Evolutionary conservation across 2,888 invertebrate species (phyloP), one percentile per base, ranked within the genome.

Genomic region (Oscheius sp.): DNA sequence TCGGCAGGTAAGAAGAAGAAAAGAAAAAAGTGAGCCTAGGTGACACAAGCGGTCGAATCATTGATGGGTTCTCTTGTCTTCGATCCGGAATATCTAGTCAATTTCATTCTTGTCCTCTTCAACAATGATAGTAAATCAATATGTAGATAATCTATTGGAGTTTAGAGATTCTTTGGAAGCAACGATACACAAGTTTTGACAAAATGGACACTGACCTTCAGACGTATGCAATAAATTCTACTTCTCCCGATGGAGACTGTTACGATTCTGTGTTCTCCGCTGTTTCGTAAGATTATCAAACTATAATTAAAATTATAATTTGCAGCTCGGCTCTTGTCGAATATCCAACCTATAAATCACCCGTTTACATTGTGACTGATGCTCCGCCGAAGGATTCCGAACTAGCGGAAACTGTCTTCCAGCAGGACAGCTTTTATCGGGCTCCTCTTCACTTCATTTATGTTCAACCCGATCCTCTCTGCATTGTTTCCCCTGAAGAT

Each of bases 281-380:
- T 33, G 36, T 75, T 2, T 67, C 74, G 71, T 76, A 17, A 70
- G 51, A 14, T 65, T 20, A 24, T 41, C 30, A 28, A n/a, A 9
- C 8, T 17, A 14, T 30, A n/a, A 14, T 2, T 47, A 4, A 3
- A 28, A 44, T 12, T 28, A 17, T 2, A 12, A 6, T 22, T 67
- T 74, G 17, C 45, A 78, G 78, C 28, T 26, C 68, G 49, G 78
- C 72, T 33, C 72, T 71, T 20, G 68, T 69, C 17, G 62, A 59
- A 9, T 70, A 71, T 38, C 77, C 74, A 36, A 72, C 64, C 49
- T 71, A 73, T 65, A 74, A 74, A 41, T 79, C 79, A 17, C 74
- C 74, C 3, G 44, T 81, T 47, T 82, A 82, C 70, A 75, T 82
- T 24, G 71, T 82, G 66, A 78, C 82, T 17, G 82, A 82, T 56